Conservation (phyloP, 2,797 vertebrate species). For the Tenualosa thibaudeaui region DNA sequence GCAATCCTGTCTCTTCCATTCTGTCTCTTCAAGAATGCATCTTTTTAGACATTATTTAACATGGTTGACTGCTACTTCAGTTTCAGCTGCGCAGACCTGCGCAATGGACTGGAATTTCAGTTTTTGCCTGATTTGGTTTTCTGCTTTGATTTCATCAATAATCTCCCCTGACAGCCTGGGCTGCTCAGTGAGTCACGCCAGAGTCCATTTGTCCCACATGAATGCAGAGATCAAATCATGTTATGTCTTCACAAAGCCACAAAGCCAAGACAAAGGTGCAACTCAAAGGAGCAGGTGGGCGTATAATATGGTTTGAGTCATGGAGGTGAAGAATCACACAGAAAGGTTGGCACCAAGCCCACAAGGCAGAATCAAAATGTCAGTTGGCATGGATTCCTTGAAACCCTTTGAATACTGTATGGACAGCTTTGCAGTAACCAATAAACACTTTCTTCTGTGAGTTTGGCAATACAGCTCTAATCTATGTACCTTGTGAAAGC, state of each 20-base stretch:
- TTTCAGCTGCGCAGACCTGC: background rate
- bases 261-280: background rate
- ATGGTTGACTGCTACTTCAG: background rate
- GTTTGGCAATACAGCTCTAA: background rate
- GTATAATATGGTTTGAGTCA: background rate
- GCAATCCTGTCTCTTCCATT: background rate
- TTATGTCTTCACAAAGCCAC: background rate
- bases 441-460: background rate
- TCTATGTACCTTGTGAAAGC: slow-evolving; percentile 87
- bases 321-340: background rate
- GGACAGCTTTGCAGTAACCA: background rate
- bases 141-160: slow-evolving; percentile 19
- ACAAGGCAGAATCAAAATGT: background rate
- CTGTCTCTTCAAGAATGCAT: background rate
- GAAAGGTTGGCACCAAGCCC: background rate
- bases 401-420: background rate
- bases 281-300: background rate
- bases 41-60: background rate
- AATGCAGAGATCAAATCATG: slow-evolving; percentile 1
- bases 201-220: slow-evolving; percentile 10
- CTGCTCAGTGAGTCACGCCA: background rate
- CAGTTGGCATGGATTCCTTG: background rate
- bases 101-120: background rate
- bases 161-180: background rate
- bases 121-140: background rate